Evolutionary conservation across 2,888 invertebrate species (phyloP).

Genomic region (Idaea aversata): DNA sequence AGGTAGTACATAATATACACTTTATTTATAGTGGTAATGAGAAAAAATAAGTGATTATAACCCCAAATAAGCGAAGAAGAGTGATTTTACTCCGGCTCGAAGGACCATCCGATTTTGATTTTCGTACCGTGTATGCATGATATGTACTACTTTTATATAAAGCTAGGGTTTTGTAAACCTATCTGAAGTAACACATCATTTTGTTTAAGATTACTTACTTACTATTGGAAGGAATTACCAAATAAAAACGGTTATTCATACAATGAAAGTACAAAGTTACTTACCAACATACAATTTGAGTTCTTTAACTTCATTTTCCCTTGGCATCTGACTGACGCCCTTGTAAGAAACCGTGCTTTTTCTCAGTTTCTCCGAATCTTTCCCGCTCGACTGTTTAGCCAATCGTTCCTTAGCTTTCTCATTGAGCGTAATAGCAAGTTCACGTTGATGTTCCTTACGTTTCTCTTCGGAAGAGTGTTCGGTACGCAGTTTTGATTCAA

Average conservation of each 20-base stretch:
- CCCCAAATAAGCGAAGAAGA: no score
- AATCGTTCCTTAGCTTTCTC: constrained; percentile 95
- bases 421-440: constrained; percentile 93
- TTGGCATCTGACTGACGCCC: constrained; percentile 93
- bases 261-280: constrained; percentile 39
- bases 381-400: constrained; percentile 91
- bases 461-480: constrained; percentile 99
- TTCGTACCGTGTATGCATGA: no score
- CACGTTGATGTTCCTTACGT: constrained; percentile 97
- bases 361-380: constrained; percentile 92
- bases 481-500: constrained; percentile 95
- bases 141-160: no score
- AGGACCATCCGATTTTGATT: no score
- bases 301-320: constrained; percentile 95
- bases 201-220: no score
- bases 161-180: no score
- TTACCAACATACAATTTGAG: constrained; percentile 96
- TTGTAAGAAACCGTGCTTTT: constrained; percentile 98
- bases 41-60: no score
- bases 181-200: no score
- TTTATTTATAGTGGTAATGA: no score
- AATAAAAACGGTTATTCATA: not conserved
- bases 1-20: no score
- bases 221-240: no score
- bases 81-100: no score